phyloP scores from a whole-genome alignment of 2,888 invertebrate species.

The Aporophyla lueneburgensis region DNA sequence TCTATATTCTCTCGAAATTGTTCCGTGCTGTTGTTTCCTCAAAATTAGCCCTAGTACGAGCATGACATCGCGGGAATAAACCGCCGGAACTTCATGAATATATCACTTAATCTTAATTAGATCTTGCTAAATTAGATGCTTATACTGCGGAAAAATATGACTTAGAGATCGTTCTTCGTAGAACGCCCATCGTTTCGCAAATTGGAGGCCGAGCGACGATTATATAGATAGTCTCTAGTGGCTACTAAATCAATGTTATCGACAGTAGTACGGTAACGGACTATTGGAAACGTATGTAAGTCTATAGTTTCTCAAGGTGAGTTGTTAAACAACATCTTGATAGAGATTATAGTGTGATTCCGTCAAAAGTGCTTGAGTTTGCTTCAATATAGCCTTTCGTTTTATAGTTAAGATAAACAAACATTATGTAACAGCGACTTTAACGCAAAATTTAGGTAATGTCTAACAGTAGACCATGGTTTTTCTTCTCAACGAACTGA shows the following conservation, averaged over 20 bases:
- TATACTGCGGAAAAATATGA: slow-evolving; percentile 11
- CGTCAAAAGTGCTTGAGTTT: not conserved
- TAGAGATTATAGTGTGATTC: not conserved
- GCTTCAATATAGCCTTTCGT: not conserved
- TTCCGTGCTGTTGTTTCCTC: not conserved
- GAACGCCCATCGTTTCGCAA: slow-evolving; percentile 3
- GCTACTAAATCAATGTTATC: slow-evolving; percentile 30
- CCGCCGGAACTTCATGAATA: slow-evolving; percentile 17
- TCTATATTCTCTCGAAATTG: not conserved
- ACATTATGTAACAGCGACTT: not conserved
- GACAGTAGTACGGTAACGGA: not conserved
- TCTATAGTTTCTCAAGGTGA: not conserved
- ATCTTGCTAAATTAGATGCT: slow-evolving; percentile 31
- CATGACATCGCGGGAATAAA: slow-evolving; percentile 8
- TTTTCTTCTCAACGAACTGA: not conserved
- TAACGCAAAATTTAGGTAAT: not conserved
- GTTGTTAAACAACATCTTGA: not conserved
- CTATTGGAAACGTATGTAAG: not conserved
- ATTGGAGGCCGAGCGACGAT: not conserved
- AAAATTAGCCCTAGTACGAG: slow-evolving; percentile 6
- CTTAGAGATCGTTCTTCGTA: not conserved
- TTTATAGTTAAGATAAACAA: not conserved
- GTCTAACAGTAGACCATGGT: not conserved
- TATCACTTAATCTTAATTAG: slow-evolving; percentile 42
- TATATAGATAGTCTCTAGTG: slow-evolving; percentile 3